phyloP scores from a whole-genome alignment of 2,113 vertebrate genomes.

The Melanerpes formicivorus region DNA sequence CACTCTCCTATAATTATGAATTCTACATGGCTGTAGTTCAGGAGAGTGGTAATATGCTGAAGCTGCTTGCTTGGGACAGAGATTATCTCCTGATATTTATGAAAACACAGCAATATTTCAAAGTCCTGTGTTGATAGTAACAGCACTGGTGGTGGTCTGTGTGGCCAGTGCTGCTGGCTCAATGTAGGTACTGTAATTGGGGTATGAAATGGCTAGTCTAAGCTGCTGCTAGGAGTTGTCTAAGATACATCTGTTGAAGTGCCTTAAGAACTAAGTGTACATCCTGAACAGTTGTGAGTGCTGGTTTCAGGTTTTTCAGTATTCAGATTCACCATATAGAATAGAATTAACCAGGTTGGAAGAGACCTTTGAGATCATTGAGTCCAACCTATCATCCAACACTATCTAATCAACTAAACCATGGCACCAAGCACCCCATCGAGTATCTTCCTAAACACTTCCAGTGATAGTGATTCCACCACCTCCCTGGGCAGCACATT shows the following conservation, averaged over 20 bases:
- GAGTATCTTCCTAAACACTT: no score
- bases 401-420: no score
- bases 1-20: accelerated
- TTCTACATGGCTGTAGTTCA: not conserved
- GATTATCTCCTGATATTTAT: not conserved
- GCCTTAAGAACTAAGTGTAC: not conserved
- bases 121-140: not conserved
- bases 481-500: no score
- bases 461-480: no score
- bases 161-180: not conserved
- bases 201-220: not conserved
- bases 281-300: not conserved
- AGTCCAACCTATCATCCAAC: no score
- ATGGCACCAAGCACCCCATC: no score
- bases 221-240: not conserved
- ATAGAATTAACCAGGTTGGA: no score
- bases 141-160: not conserved
- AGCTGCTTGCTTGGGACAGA: not conserved
- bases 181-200: not conserved
- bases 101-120: not conserved
- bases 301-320: not conserved
- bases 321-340: not conserved
- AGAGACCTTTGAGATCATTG: no score
- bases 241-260: not conserved
- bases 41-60: not conserved